Conservation (phyloP, 2,888 invertebrate genomes). For the Dusona sp. region DNA sequence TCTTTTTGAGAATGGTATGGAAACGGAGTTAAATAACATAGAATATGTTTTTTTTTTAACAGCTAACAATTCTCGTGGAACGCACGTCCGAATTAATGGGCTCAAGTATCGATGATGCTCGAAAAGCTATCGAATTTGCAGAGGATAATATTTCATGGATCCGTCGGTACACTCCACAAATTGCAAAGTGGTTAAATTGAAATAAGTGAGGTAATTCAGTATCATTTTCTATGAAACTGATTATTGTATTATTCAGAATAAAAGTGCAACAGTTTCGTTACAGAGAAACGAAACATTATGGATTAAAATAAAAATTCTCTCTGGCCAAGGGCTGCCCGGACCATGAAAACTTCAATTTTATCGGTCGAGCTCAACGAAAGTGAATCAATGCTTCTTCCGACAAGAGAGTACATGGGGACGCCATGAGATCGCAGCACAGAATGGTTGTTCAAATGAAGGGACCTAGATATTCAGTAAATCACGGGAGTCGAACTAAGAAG, state of each 20-base stretch:
- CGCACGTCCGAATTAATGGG: conserved; percentile 68
- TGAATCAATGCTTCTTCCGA: neutral
- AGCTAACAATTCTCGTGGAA: conserved; percentile 73
- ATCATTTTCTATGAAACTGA: neutral
- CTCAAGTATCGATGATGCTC: conserved; percentile 60
- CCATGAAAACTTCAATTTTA: neutral
- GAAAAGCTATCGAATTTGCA: conserved; percentile 68
- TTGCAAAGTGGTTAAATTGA: conserved; percentile 59
- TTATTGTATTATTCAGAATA: neutral
- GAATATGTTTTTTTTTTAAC: conserved; percentile 21
- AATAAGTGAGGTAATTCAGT: neutral
- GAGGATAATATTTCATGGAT: conserved; percentile 74
- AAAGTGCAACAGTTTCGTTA: neutral
- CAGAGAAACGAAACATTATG: neutral
- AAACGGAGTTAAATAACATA: neutral
- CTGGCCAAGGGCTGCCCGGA: neutral
- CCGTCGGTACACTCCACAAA: conserved; percentile 63
- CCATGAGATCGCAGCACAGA: conserved; percentile 12
- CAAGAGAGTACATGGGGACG: neutral
- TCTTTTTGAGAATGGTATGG: neutral
- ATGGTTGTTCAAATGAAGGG: neutral
- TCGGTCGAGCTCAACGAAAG: neutral
- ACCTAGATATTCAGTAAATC: neutral
- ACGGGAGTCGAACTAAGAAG: neutral
- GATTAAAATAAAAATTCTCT: neutral